These are phyloP conservation scores for Spatula clypeata DNA, from an alignment of 2,797 vertebrate genomes.

Conservation along the genomic window DNA sequence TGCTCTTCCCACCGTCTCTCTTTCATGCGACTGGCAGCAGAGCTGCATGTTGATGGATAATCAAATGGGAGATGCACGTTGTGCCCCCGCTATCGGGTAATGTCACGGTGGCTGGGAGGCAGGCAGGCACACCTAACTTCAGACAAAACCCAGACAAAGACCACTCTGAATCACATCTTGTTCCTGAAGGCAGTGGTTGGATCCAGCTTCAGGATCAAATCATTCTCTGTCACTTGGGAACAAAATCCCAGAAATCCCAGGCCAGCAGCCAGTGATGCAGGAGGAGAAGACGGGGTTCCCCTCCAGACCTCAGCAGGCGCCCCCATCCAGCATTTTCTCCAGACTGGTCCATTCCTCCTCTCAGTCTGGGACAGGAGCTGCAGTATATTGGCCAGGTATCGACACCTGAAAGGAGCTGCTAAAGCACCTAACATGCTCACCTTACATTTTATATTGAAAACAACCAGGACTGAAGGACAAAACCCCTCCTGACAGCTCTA, in stretches of 20 bases:
- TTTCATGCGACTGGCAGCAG: background rate
- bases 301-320: background rate
- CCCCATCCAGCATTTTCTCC: background rate
- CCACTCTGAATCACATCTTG: background rate
- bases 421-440: background rate
- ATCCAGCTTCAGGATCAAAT: background rate
- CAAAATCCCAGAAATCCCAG: background rate
- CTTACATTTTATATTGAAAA: background rate
- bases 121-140: background rate
- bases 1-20: constrained; percentile 6
- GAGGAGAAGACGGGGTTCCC: background rate
- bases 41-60: background rate
- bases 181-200: background rate
- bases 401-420: background rate
- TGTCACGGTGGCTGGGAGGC: rapidly evolving
- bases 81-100: background rate
- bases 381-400: background rate
- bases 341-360: background rate
- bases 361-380: background rate
- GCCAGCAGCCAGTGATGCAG: background rate
- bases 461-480: background rate
- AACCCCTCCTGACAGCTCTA: background rate
- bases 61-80: background rate
- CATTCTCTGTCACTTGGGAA: background rate
- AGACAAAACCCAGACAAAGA: background rate